Conservation (phyloP, 2,797 vertebrate species). For the Phoebastria nigripes region DNA sequence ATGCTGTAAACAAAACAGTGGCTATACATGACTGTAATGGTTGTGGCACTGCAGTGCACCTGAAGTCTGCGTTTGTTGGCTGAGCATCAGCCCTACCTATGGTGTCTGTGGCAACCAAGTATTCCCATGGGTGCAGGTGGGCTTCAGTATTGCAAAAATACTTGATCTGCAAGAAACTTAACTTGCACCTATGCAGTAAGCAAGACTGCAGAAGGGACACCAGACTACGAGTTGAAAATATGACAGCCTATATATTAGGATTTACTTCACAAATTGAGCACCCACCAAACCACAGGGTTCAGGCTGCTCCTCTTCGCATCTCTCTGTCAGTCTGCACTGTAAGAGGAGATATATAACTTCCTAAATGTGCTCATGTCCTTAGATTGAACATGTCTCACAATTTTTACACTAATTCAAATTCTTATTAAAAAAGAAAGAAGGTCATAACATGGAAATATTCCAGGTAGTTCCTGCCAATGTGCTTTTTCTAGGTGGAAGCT, state of each 20-base stretch:
- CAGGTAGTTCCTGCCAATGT: accelerated
- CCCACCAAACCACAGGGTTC: background rate
- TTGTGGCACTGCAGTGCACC: background rate
- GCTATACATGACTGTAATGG: background rate
- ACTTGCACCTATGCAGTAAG: background rate
- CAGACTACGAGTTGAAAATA: background rate
- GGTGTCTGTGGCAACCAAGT: background rate
- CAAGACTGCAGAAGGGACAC: background rate
- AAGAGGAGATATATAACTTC: background rate
- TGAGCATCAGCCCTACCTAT: background rate
- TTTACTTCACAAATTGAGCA: background rate
- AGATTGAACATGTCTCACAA: background rate
- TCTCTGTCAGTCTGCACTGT: background rate
- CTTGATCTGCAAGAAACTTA: background rate
- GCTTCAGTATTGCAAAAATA: background rate
- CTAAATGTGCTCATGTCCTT: background rate
- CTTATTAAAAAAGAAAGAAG: background rate
- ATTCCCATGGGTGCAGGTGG: background rate
- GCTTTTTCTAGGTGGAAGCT: background rate
- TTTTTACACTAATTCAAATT: background rate
- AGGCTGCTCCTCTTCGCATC: background rate
- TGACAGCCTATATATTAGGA: accelerated
- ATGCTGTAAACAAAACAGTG: background rate
- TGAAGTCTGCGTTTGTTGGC: background rate
- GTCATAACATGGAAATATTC: background rate